Base-by-base conservation (phyloP, 2,113 vertebrate species). In the Hypanus sabinus region DNA sequence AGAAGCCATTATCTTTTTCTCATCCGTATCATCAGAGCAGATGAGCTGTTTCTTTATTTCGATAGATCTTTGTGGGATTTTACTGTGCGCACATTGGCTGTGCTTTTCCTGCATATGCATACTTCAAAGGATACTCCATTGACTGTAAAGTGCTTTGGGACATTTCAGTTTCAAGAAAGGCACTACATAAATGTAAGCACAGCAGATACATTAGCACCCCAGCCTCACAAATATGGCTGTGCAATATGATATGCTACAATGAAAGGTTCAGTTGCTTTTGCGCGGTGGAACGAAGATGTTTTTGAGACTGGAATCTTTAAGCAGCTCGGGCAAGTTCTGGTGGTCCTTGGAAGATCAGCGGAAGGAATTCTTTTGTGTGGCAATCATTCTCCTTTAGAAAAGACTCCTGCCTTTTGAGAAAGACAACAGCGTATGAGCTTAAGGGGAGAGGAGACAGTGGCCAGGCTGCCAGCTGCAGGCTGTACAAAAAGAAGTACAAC, bases 401-500 rank as follows among this genome's bases (percentile, higher is more conserved):
- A 27, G 46, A 36, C 62, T 70, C 90, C 68, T 65, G 60, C 18
- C 93, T n/a, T 60, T 60, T 24, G 46, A 94, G 93, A 20, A 60
- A 94, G 20, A 94, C 75, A 94, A 79, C 62, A 94, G 75, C 65
- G 73, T 62, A 24, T 14, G 55, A 57, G 93, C 12, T 75, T 16
- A 27, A 94, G 46, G 75, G 14, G 77, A 62, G 24, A 75, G 90
- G 90, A 71, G 90, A 92, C 65, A 22, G 5, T 4, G 3, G 7
- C 33, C 68, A 71, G 90, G 33, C 68, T 93, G 90, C 90, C 90
- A 93, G 77, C 77, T 79, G 73, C 75, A 38, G 8, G 77, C 96
- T 95, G 96, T 94, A 95, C 94, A 95, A 96, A 70, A 95, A 95
- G 94, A 95, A 95, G 95, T 95, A 94, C 94, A 94, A 95, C 94